Conservation (phyloP, 2,113 vertebrate genomes). For the Sakesphorus luctuosus region DNA sequence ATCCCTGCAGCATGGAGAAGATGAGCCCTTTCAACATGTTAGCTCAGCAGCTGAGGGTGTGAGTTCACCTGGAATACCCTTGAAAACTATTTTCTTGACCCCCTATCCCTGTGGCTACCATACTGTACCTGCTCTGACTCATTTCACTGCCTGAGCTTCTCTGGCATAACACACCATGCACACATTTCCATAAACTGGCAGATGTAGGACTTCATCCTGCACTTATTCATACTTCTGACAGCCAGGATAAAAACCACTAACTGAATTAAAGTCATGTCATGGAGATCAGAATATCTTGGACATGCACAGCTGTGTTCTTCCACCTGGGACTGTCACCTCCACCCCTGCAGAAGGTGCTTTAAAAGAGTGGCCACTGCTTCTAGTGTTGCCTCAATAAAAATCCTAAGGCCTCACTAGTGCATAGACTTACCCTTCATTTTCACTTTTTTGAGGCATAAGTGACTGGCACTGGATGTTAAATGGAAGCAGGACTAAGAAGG, state of each 20-base stretch:
- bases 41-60: neutral
- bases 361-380: neutral
- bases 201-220: neutral
- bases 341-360: neutral
- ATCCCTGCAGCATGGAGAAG: neutral
- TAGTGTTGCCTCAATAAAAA: too few species aligned
- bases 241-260: neutral
- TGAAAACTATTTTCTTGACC: neutral
- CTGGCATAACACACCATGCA: neutral
- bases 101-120: rapidly evolving
- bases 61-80: neutral
- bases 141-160: neutral
- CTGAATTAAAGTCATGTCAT: neutral
- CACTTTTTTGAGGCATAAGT: neutral
- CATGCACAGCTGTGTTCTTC: neutral
- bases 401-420: too few species aligned
- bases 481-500: neutral
- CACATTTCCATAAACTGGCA: neutral
- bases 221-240: neutral
- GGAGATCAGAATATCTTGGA: neutral
- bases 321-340: neutral
- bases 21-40: neutral
- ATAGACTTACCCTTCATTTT: neutral
- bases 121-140: neutral
- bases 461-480: neutral